These are phyloP conservation scores for Xenopus petersii DNA, from an alignment of 2,797 vertebrate species.

Conservation along the genomic window DNA sequence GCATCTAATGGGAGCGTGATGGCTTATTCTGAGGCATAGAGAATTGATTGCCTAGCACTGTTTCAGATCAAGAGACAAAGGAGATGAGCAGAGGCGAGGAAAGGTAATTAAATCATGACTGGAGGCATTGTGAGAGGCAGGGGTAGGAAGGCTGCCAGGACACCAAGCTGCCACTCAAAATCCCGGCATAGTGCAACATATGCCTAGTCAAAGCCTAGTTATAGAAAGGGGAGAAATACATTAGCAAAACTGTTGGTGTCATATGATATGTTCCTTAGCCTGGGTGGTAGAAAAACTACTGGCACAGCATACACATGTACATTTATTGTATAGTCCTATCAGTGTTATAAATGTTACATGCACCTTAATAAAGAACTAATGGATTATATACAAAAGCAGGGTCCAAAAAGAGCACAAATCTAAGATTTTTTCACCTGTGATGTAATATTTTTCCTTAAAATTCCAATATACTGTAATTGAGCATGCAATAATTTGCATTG, in stretches of 20 bases:
- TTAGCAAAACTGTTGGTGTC: conserved; percentile 23
- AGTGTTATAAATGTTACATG: too few species aligned
- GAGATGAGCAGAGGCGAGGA: conserved; percentile 42
- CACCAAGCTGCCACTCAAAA: conserved; percentile 40
- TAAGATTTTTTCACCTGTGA: too few species aligned
- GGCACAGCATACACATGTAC: too few species aligned
- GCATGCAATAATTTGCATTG: too few species aligned
- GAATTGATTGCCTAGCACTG: conserved; percentile 47
- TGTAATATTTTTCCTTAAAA: too few species aligned
- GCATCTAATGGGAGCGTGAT: conserved; percentile 41
- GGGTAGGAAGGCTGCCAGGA: conserved; percentile 37
- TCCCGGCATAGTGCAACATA: conserved; percentile 26
- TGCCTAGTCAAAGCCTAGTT: conserved; percentile 22
- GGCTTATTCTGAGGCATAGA: conserved; percentile 42
- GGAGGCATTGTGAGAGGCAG: conserved; percentile 45
- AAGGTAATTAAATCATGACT: conserved; percentile 50
- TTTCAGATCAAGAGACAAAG: conserved; percentile 48
- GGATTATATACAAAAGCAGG: too few species aligned
- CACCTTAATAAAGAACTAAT: too few species aligned
- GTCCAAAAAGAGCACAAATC: too few species aligned
- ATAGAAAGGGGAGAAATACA: conserved; percentile 26
- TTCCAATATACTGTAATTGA: too few species aligned
- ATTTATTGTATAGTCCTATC: too few species aligned
- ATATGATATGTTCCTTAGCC: background rate
- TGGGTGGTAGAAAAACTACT: too few species aligned